A percentile compares a stretch with the other conserved stretches of the same genome.
Conservation (phyloP, 64 coral and sea anemone species). For the Stichodactyla mertensii region DNA sequence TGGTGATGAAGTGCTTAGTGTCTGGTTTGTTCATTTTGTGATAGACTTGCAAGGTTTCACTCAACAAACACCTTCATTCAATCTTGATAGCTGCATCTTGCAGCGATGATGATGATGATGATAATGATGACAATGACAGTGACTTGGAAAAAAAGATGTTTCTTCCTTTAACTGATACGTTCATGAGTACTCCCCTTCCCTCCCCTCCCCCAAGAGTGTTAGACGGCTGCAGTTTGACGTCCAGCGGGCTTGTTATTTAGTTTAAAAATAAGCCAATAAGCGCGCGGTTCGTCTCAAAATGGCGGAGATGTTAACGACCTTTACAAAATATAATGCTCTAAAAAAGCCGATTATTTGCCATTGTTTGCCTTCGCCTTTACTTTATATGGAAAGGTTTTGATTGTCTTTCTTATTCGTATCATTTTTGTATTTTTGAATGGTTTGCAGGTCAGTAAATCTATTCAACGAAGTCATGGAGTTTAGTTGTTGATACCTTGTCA, state of each 20-base stretch:
- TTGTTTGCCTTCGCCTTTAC: conserved; percentile 10
- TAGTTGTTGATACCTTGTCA: not conserved
- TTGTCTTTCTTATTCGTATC: not conserved
- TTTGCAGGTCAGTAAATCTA: not conserved
- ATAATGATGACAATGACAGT: too few relatives aligned
- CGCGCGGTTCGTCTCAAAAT: not conserved
- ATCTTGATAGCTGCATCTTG: too few relatives aligned
- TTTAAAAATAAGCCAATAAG: conserved; percentile 12
- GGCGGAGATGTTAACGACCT: conserved; percentile 16
- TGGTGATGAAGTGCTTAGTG: too few relatives aligned
- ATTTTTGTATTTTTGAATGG: not conserved
- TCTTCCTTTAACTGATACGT: too few relatives aligned
- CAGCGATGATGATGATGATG: too few relatives aligned
- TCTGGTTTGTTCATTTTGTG: too few relatives aligned
- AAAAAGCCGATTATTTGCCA: conserved; percentile 18
- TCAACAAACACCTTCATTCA: too few relatives aligned
- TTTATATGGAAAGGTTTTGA: not conserved
- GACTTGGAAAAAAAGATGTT: too few relatives aligned
- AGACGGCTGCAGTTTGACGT: not conserved
- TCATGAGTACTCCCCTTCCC: too few relatives aligned
- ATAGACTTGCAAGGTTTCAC: too few relatives aligned
- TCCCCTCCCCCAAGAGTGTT: too few relatives aligned
- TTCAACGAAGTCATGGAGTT: not conserved
- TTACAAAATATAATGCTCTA: conserved; percentile 4
- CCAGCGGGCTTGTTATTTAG: not conserved